Evolutionary conservation across 1,140 invertebrate species (phyloP).

Genomic region (Saccostrea cuccullata): DNA sequence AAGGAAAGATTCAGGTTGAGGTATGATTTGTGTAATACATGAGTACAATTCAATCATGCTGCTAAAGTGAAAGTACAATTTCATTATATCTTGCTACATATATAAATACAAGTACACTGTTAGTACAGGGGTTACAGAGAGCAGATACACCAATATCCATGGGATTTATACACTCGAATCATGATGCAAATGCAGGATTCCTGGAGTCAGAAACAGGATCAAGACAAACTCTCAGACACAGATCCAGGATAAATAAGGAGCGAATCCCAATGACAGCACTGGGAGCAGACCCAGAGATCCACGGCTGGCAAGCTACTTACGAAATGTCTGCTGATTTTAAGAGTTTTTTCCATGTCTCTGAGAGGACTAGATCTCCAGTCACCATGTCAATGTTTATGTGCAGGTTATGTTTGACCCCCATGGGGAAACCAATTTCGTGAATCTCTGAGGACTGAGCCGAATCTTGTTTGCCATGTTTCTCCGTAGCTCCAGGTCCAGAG

Average conservation of each 20-base stretch:
- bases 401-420: constrained; percentile 70
- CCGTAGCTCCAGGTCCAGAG: neutral
- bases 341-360: constrained; percentile 68
- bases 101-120: neutral
- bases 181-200: neutral
- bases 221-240: neutral
- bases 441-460: neutral
- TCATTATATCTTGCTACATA: neutral
- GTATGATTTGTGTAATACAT: neutral
- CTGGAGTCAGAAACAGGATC: neutral
- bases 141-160: neutral
- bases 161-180: neutral
- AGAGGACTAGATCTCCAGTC: constrained; percentile 70
- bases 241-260: neutral
- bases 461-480: neutral
- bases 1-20: neutral
- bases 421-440: constrained; percentile 55
- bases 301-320: constrained; percentile 63
- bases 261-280: neutral
- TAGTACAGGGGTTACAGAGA: neutral
- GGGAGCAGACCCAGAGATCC: neutral
- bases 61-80: neutral
- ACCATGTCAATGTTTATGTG: constrained; percentile 73
- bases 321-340: constrained; percentile 70
- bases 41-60: neutral